phyloP scores from a whole-genome alignment of 2,888 invertebrate species.

The Microctonus hyperodae region DNA sequence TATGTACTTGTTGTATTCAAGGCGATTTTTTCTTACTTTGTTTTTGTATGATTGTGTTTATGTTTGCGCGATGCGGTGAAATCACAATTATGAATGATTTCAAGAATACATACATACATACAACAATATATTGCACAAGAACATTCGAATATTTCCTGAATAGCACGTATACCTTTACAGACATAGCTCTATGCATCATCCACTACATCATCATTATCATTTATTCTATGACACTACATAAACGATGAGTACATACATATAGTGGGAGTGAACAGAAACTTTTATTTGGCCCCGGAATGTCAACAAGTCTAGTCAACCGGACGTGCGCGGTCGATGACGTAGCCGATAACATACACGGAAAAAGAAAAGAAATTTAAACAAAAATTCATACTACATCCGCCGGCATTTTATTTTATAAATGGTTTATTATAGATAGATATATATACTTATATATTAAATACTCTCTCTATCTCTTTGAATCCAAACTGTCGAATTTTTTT shows the following conservation, averaged over 20 bases:
- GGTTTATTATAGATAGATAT: too few relatives aligned
- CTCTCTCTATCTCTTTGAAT: too few relatives aligned
- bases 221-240: neutral
- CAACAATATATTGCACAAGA: neutral
- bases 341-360: conserved; percentile 25
- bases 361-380: conserved; percentile 5
- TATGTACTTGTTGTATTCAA: too few relatives aligned
- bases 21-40: too few relatives aligned
- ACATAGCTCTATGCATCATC: too few relatives aligned
- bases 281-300: conserved; percentile 20
- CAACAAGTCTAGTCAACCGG: conserved; percentile 32
- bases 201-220: neutral
- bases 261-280: neutral
- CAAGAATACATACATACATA: too few relatives aligned
- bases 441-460: too few relatives aligned
- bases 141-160: neutral
- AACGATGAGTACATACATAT: too few relatives aligned
- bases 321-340: conserved; percentile 36
- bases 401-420: conserved; percentile 4
- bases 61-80: neutral
- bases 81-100: neutral
- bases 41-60: too few relatives aligned
- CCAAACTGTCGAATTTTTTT: neutral
- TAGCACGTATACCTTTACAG: neutral
- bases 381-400: conserved; percentile 8